phyloP scores from a whole-genome alignment of 2,888 invertebrate genomes.

The Pammene aurita region DNA sequence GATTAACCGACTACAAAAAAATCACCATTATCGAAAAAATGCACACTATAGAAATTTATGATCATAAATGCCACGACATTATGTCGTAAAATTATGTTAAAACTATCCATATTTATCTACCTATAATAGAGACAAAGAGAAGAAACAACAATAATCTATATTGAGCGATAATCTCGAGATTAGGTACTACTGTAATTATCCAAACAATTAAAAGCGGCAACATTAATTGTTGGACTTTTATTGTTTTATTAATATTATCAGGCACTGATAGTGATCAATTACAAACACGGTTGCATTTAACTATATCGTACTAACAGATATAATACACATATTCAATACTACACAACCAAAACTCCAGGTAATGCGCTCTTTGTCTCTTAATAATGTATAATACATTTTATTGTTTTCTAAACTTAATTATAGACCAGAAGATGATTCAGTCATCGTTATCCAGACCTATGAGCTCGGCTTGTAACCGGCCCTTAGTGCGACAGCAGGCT shows the following conservation, averaged over 20 bases:
- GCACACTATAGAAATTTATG: not conserved
- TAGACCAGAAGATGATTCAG: conserved; percentile 67
- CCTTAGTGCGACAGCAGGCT: conserved; percentile 93
- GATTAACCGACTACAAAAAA: too few species aligned
- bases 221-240: conserved; percentile 8
- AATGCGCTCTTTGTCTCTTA: conserved; percentile 24
- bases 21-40: not conserved
- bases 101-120: not conserved
- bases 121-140: conserved; percentile 35
- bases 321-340: conserved; percentile 17
- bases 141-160: conserved; percentile 15
- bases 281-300: conserved; percentile 27
- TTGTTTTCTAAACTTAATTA: not conserved
- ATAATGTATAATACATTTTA: not conserved
- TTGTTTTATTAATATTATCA: conserved; percentile 29
- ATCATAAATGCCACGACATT: not conserved
- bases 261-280: conserved; percentile 36
- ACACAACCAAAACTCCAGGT: conserved; percentile 28
- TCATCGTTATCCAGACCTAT: conserved; percentile 94
- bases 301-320: conserved; percentile 5
- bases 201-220: conserved; percentile 9
- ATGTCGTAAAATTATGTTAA: not conserved
- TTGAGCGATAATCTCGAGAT: conserved; percentile 28
- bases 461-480: conserved; percentile 92
- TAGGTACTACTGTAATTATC: conserved; percentile 11